Evolutionary conservation across 2,888 invertebrate species (phyloP), one percentile per base, ranked within the genome.

Genomic region (Macrosiphum euphorbiae): DNA sequence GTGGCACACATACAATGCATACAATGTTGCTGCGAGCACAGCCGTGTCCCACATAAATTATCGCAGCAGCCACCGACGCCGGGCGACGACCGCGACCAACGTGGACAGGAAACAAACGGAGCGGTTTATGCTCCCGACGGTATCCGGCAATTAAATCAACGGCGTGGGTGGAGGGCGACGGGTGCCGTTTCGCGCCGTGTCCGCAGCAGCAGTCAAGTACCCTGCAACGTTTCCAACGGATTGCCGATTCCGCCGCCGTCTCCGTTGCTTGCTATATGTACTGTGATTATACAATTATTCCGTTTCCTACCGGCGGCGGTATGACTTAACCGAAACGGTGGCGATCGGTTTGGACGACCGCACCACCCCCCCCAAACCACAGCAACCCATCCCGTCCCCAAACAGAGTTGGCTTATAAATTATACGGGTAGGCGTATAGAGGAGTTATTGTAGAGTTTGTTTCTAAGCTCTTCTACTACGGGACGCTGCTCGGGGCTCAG

Each of bases 1-100:
- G 61, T 11, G 28, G 28, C 11, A 28, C 28, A 61, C 58, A 7
- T 47, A 47, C 47, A 47, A 47, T 11, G 47, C 26, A 58, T 5
- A n/a, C 78, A 78, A 35, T 20, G 35, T 78, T 20, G 5, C 20
- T 16, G 78, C 78, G 8, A 35, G 35, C 78, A 35, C 35, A 5
- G 44, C 78, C 35, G 78, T 35, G 44, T 61, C 61, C 44, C 55
- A 35, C 44, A 89, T 89, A 61, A 89, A 89, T 89, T 89, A 89
- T 44, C 26, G 55, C 88, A 28, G 7, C 26, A 26, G 35, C 55
- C 55, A 26, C n/a, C 26, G 35, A 13, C n/a, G 67, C 35, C 90
- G 47, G 35, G 41, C 78, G 50, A n/a, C 90, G 52, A 84, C 90
- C 44, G 35, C 78, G 90, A 50, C 90, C 50, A 26, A 52, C 26